Evolutionary conservation across 2,797 vertebrate genomes (phyloP).

Genomic region (Microctenopoma lineatum): DNA sequence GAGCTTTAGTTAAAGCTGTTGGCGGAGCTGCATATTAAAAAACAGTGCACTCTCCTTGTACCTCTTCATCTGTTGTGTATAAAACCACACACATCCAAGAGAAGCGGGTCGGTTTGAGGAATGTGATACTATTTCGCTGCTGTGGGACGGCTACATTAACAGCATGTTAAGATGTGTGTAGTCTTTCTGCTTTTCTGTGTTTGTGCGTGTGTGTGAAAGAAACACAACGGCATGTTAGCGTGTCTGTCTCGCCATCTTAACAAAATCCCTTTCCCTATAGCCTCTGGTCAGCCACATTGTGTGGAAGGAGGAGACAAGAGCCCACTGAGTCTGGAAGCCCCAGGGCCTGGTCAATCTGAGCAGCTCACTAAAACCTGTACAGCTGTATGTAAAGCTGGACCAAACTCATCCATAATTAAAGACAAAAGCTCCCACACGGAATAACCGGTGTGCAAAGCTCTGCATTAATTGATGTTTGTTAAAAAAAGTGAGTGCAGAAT

Average conservation of each 20-base stretch:
- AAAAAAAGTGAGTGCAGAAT: slow-evolving; percentile 72
- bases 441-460: slow-evolving; percentile 56
- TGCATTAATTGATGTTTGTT: slow-evolving; percentile 83
- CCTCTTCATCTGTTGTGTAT: slow-evolving; percentile 9
- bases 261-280: slow-evolving; percentile 37
- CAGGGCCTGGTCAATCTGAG: slow-evolving; percentile 77
- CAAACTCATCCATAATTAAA: slow-evolving; percentile 81
- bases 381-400: slow-evolving; percentile 62
- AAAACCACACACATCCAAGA: slow-evolving; percentile 25
- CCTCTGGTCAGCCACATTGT: slow-evolving; percentile 57
- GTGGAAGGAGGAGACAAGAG: slow-evolving; percentile 49
- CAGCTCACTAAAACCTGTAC: slow-evolving; percentile 60
- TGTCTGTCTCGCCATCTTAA: slow-evolving; percentile 33
- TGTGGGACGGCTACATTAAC: slow-evolving; percentile 34
- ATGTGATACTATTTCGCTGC: slow-evolving; percentile 28
- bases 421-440: slow-evolving; percentile 69
- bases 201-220: slow-evolving; percentile 8
- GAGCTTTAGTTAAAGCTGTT: slow-evolving; percentile 31
- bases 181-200: slow-evolving; percentile 8
- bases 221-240: slow-evolving; percentile 21
- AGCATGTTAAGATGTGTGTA: slow-evolving; percentile 34
- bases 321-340: slow-evolving; percentile 68
- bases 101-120: slow-evolving; percentile 28
- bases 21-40: slow-evolving; percentile 34
- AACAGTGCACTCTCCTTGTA: slow-evolving; percentile 13